A percentile compares a stretch with the other conserved stretches of the same genome.
These are phyloP conservation scores for Poeciliopsis retropinna DNA, from an alignment of 2,113 vertebrate species.

Conservation along the genomic window DNA sequence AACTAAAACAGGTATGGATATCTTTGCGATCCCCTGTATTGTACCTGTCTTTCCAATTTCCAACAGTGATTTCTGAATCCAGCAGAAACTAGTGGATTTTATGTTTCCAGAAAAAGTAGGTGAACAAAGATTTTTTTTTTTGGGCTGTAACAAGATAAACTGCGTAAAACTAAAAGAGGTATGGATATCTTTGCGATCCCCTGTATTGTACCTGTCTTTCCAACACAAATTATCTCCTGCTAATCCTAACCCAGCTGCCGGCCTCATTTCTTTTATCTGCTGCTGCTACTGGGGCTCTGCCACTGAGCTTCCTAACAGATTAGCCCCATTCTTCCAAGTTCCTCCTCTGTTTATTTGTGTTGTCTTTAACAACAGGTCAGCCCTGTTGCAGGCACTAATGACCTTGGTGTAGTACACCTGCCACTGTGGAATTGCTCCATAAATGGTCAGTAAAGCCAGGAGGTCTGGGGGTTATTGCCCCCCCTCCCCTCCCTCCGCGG, in stretches of 20 bases:
- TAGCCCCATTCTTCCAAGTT: slow-evolving; percentile 64
- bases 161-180: neutral
- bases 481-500: neutral
- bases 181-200: neutral
- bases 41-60: no score
- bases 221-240: neutral
- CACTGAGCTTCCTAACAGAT: slow-evolving; percentile 59
- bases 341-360: slow-evolving; percentile 71
- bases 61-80: neutral
- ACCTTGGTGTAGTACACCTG: slow-evolving; percentile 73
- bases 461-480: slow-evolving; percentile 66
- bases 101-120: neutral
- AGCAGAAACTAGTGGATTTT: neutral
- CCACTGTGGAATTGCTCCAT: slow-evolving; percentile 68
- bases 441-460: slow-evolving; percentile 70
- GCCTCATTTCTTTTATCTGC: neutral
- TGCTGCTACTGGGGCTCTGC: slow-evolving; percentile 40
- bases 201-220: no score
- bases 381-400: slow-evolving; percentile 63
- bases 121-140: neutral
- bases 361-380: slow-evolving; percentile 72
- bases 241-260: neutral
- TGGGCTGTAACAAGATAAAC: neutral
- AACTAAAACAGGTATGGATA: neutral
- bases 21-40: neutral